Evolutionary conservation across 1,140 invertebrate genomes (phyloP).

Genomic region (Hestina assimilis): DNA sequence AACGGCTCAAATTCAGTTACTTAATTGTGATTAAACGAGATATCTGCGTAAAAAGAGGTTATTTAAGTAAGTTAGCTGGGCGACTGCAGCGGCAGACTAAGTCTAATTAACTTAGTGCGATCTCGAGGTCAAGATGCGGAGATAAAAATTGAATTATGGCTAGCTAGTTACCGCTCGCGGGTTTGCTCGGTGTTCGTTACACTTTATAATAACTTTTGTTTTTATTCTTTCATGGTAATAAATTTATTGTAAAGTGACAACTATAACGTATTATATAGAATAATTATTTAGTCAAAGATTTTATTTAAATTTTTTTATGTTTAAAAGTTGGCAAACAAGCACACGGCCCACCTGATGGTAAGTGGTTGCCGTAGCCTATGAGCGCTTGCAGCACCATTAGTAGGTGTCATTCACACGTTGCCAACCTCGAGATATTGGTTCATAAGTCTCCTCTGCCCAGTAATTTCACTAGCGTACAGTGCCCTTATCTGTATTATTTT

Average conservation of each 20-base stretch:
- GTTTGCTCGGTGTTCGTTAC: not conserved
- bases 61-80: slow-evolving; percentile 19
- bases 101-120: slow-evolving; percentile 26
- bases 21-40: slow-evolving; percentile 12
- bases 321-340: too few species aligned
- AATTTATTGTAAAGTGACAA: not conserved
- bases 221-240: not conserved
- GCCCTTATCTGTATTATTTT: not conserved
- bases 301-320: not conserved
- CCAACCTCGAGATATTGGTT: too few species aligned
- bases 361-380: too few species aligned
- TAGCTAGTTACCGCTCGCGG: slow-evolving; percentile 2
- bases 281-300: not conserved
- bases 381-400: too few species aligned
- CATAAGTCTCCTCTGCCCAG: too few species aligned
- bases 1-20: slow-evolving; percentile 17
- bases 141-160: slow-evolving; percentile 26
- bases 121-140: slow-evolving; percentile 22
- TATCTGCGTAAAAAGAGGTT: slow-evolving; percentile 20
- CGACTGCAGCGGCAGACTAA: slow-evolving; percentile 21
- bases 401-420: too few species aligned
- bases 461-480: too few species aligned
- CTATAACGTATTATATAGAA: not conserved
- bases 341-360: too few species aligned
- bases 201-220: not conserved